Conservation (phyloP, 2,113 vertebrate genomes). For the Melanostigma gelatinosum region DNA sequence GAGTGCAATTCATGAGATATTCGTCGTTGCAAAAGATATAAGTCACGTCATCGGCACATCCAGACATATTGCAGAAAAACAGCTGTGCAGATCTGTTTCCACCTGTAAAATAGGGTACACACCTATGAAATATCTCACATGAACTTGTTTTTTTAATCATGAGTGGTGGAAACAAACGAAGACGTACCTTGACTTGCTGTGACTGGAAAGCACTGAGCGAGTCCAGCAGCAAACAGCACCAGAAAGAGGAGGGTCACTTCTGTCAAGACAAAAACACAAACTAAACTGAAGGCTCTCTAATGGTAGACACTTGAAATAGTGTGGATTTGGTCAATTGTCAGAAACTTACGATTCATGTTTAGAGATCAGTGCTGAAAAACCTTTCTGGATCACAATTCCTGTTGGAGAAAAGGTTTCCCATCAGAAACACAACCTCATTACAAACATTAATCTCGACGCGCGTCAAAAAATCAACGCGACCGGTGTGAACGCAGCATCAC, state of each 20-base stretch:
- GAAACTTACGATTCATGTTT: slow-evolving; percentile 18
- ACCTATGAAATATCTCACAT: background rate
- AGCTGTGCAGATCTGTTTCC: fast-evolving
- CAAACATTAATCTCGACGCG: no score
- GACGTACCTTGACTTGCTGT: background rate
- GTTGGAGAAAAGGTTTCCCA: background rate
- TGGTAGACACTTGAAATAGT: background rate
- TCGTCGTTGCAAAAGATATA: background rate
- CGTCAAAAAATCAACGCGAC: no score
- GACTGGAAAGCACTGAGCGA: background rate
- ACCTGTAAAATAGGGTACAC: slow-evolving; percentile 13
- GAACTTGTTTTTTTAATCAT: background rate
- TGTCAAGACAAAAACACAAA: slow-evolving; percentile 3
- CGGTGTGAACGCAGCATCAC: no score
- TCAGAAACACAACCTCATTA: background rate
- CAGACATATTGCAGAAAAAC: slow-evolving; percentile 8
- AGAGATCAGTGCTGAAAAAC: background rate
- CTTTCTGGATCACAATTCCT: background rate
- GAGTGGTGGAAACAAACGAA: background rate
- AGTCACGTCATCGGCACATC: slow-evolving; percentile 13
- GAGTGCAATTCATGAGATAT: fast-evolving
- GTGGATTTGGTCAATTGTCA: background rate
- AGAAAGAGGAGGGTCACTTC: background rate
- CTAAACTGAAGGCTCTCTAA: background rate
- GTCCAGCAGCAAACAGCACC: background rate